Evolutionary conservation across 2,113 vertebrate genomes (phyloP), one percentile per base, ranked within the genome.

Genomic region (Tetraodon nigroviridis): DNA sequence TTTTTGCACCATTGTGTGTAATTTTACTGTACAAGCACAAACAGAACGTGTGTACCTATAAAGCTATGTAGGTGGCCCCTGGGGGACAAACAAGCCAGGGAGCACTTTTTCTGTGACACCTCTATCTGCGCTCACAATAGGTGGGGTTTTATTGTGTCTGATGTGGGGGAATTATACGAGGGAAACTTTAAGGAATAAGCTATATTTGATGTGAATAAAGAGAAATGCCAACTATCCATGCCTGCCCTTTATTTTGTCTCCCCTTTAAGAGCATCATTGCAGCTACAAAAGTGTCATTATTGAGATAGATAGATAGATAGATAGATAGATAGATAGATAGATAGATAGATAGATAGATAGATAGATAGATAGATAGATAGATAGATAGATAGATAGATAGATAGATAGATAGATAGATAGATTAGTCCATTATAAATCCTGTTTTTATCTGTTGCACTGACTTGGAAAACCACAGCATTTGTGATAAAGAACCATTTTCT

Each of bases 121-220:
- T 37, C 32, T 37, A 12, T 37, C 11, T 8, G 32, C 32, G 10
- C 11, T 37, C 32, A 37, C 32, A 12, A 37, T 11, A 37, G 12
- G 3, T 8, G 32, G 3, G 10, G 10, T 12, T 37, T 37, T 37
- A 37, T 37, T 37, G 32, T 37, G 7, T 11, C 32, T 37, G 32
- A 37, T 2, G 11, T 37, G 32, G 1, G 32, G 32, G 32, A 12
- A 21, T 64, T 73, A 37, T 71, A 65, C 73, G 62, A 77, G 58
- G 63, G 52, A 57, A 29, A 56, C 16, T 10, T 59, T 37, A 52
- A 73, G 75, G 80, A 88, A 89, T 90, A 90, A 90, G 89, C 89
- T 91, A 86, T 67, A 77, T 80, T 51, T 79, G 51, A 80, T 82
- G 79, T 83, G 0, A 89, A 86, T 87, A 87, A 90, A 87, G 57